phyloP scores from a whole-genome alignment of 2,888 invertebrate genomes.

The Sussaba pulchella region DNA sequence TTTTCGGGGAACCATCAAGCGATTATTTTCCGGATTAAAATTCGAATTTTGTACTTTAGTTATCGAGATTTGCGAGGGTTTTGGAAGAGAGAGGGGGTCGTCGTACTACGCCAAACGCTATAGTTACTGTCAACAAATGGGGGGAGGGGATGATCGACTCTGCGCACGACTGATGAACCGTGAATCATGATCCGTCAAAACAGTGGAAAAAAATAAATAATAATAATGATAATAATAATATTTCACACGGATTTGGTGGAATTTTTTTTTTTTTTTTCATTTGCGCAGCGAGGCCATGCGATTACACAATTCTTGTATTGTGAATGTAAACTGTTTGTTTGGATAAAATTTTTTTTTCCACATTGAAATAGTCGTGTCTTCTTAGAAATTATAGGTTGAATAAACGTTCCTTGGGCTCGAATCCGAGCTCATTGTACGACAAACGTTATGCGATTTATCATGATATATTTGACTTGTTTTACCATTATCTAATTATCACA shows the following conservation, averaged over 20 bases:
- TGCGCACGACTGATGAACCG: too few relatives aligned
- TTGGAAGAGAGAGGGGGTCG: background rate
- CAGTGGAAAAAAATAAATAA: background rate
- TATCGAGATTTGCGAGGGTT: background rate
- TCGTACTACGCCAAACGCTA: constrained; percentile 44
- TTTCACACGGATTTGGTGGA: too few relatives aligned
- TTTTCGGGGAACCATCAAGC: too few relatives aligned
- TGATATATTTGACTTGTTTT: background rate
- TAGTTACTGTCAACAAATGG: constrained; percentile 61
- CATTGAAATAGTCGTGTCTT: background rate
- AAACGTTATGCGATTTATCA: background rate
- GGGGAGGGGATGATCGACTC: background rate
- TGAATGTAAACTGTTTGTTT: too few relatives aligned
- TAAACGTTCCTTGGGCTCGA: background rate
- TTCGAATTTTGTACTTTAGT: background rate
- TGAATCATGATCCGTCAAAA: too few relatives aligned
- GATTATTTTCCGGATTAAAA: too few relatives aligned
- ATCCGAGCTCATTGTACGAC: background rate
- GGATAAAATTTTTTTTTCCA: too few relatives aligned
- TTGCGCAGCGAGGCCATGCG: constrained; percentile 4
- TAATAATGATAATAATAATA: too few relatives aligned
- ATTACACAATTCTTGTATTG: too few relatives aligned
- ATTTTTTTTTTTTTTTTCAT: constrained; percentile 8
- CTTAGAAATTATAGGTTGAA: background rate
- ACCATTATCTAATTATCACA: constrained; percentile 20